Base-by-base conservation (phyloP, 2,888 invertebrate genomes). In the Theretra japonica region DNA sequence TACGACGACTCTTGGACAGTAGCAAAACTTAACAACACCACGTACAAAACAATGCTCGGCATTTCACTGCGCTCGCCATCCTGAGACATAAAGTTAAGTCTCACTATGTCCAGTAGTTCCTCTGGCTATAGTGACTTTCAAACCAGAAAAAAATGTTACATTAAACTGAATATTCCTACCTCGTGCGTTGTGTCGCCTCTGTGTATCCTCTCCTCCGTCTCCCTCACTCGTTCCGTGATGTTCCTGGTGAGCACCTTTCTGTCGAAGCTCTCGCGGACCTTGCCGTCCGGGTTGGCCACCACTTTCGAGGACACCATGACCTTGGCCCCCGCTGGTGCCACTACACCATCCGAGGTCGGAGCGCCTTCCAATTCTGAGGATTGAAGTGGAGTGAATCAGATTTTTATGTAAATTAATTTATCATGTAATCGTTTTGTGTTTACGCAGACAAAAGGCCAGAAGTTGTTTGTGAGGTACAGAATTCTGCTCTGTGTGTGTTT, bases 181-280 rank as follows among this genome's bases (percentile, higher is more conserved):
- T 98, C 96, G 90, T 98, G 98, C 70, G 97, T 97, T 83, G 98
- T 97, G 86, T 98, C 97, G 50, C 98, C 98, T 72, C 96, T 94
- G 84, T 98, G 97, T 81, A 96, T 96, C 73, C 97, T 95, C 91
- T 98, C 97, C 91, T 98, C 98, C 0, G 97, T 97, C 90, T 98
- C 98, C 75, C 96, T 95, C 56, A 96, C 96, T 80, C 97, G 96
- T 83, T 98, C 97, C 62, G 96, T 97, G 86, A 98, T 97, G 90
- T 98, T 97, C 74, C 97, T 95, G 65, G 97, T 97, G 78, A 97
- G 95, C 73, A 98, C 96, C 48, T 96, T 96, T 77, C 96, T 96
- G 88, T 98, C 97, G 82, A 96, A 96, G 79, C 97, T 97, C 92
- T 98, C 97, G 72, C 97, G 95, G 70, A 98, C 97, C 79, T 98